Percentiles rank a stretch among this genome's conserved stretches.
phyloP scores from a whole-genome alignment of 2,797 vertebrate genomes.

The Anabas testudineus region DNA sequence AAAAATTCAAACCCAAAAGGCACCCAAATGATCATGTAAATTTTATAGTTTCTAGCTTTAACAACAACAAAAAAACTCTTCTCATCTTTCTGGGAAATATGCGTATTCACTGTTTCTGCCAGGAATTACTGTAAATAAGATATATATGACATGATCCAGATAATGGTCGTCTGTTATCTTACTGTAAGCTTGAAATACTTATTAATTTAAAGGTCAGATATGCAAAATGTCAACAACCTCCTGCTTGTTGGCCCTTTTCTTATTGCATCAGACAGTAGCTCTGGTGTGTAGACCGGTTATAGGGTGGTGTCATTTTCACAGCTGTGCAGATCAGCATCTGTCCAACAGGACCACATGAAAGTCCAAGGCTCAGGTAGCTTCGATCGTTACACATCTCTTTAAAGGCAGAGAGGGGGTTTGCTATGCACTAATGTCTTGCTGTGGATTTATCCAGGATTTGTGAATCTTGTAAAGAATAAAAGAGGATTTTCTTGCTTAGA shows the following conservation, averaged over 20 bases:
- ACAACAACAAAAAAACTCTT: too few species aligned
- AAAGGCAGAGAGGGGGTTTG: slow-evolving; percentile 34
- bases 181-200: too few species aligned
- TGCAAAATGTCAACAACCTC: neutral
- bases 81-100: too few species aligned
- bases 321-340: slow-evolving; percentile 5
- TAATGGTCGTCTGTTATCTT: too few species aligned
- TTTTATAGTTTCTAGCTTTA: too few species aligned
- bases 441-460: slow-evolving; percentile 58
- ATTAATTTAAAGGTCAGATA: too few species aligned
- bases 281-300: neutral
- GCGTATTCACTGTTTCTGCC: too few species aligned
- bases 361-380: slow-evolving; percentile 12
- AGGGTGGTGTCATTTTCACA: neutral
- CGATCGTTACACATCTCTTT: slow-evolving; percentile 37
- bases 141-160: too few species aligned
- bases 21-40: too few species aligned
- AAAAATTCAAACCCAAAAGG: too few species aligned
- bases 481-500: slow-evolving; percentile 46
- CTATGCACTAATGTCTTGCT: neutral
- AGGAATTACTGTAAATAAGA: too few species aligned
- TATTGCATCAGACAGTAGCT: neutral
- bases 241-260: neutral
- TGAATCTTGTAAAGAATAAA: slow-evolving; percentile 55
- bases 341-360: slow-evolving; percentile 25